Conservation (phyloP, 2,888 invertebrate genomes). For the Xiphydria camelus region DNA sequence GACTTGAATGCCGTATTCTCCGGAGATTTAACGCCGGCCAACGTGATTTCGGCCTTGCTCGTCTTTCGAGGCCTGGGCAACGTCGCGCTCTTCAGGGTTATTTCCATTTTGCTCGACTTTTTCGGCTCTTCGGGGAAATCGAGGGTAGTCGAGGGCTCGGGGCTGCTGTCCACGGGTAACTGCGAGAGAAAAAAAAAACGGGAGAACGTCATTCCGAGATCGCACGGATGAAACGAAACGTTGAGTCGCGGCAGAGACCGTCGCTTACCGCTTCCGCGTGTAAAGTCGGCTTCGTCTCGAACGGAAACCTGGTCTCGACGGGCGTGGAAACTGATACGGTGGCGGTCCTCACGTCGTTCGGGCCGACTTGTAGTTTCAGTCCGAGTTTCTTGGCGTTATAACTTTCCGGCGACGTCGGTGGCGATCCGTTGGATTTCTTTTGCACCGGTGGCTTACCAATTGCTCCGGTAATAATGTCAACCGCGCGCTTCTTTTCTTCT, state of each 20-base stretch:
- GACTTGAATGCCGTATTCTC: constrained; percentile 45
- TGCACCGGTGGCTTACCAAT: constrained; percentile 46
- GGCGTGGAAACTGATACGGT: constrained; percentile 55
- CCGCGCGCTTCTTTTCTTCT: constrained; percentile 49
- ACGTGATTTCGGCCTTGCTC: constrained; percentile 67
- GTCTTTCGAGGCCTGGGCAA: constrained; percentile 67
- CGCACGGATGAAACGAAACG: too few relatives aligned
- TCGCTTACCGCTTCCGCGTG: constrained; percentile 35
- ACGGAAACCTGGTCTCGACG: constrained; percentile 46
- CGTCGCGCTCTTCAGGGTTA: constrained; percentile 70
- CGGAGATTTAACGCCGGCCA: constrained; percentile 58
- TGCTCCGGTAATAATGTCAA: constrained; percentile 51
- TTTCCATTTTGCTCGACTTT: constrained; percentile 68
- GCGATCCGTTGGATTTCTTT: constrained; percentile 43
- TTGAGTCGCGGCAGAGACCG: too few relatives aligned
- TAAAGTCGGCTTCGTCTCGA: constrained; percentile 38
- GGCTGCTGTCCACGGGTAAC: too few relatives aligned
- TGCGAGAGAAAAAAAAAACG: too few relatives aligned
- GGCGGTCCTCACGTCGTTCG: constrained; percentile 53
- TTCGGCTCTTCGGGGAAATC: too few relatives aligned
- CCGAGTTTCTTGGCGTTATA: constrained; percentile 48
- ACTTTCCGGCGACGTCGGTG: constrained; percentile 48
- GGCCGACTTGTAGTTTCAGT: constrained; percentile 49
- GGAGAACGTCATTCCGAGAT: too few relatives aligned
- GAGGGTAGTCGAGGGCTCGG: too few relatives aligned